Evolutionary conservation across 2,888 invertebrate genomes (phyloP).

Genomic region (Coremacera marginata): DNA sequence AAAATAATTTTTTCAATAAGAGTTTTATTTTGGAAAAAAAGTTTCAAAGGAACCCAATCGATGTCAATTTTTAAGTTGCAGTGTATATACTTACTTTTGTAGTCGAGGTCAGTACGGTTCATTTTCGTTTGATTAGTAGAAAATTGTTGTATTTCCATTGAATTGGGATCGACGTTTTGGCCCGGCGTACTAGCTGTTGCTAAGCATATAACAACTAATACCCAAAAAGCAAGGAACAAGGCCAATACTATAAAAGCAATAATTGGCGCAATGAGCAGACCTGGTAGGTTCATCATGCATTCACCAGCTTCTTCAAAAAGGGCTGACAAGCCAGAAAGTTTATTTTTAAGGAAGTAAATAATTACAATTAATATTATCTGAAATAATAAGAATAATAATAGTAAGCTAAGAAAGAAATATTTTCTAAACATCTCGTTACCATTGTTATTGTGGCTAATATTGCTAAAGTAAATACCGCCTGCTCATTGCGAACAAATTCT

Average conservation of each 20-base stretch:
- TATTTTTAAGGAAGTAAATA: conserved; percentile 82
- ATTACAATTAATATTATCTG: conserved; percentile 81
- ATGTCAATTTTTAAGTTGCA: no score
- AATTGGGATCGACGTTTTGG: conserved; percentile 66
- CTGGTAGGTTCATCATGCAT: conserved; percentile 87
- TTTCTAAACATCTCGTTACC: conserved; percentile 69
- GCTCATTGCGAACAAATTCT: conserved; percentile 87
- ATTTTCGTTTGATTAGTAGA: conserved; percentile 48
- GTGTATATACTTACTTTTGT: conserved; percentile 65
- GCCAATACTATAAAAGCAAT: conserved; percentile 84
- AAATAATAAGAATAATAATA: conserved; percentile 62
- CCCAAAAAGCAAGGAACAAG: conserved; percentile 88
- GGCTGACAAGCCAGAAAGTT: conserved; percentile 84
- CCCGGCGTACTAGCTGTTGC: conserved; percentile 86
- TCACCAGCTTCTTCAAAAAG: conserved; percentile 91
- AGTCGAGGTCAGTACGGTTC: conserved; percentile 54
- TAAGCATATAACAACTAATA: conserved; percentile 81
- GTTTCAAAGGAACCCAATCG: conserved; percentile 35
- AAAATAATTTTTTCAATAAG: no score
- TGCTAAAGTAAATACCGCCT: conserved; percentile 85
- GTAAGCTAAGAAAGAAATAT: not conserved
- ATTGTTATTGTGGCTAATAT: conserved; percentile 90
- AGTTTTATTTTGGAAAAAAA: no score
- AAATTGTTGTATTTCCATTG: conserved; percentile 49
- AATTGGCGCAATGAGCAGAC: conserved; percentile 85